Conservation (phyloP, 2,113 vertebrate species). For the Baryphthengus martii region DNA sequence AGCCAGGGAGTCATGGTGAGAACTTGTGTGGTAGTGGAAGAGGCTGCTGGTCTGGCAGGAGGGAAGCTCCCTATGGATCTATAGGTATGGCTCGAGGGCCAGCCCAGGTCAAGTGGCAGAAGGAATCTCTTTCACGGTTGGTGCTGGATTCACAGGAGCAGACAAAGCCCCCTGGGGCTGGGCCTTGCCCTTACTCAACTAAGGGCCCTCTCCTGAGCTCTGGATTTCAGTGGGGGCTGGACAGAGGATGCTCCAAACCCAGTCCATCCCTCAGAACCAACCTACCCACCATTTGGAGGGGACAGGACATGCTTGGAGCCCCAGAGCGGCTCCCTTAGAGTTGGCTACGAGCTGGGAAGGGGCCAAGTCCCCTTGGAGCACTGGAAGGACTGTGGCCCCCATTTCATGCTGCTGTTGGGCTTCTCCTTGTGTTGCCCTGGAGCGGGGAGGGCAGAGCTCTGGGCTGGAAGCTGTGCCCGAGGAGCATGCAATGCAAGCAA, state of each 20-base stretch:
- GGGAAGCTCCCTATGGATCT: accelerated
- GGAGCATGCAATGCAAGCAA: neutral
- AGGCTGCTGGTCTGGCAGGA: neutral
- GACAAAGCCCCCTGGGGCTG: neutral
- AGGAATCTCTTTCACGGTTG: neutral
- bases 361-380: accelerated
- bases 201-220: neutral
- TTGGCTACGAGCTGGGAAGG: neutral
- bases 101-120: neutral
- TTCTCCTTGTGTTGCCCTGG: accelerated
- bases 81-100: neutral
- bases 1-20: neutral
- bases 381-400: neutral
- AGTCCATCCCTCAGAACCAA: neutral
- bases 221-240: neutral
- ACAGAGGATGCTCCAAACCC: neutral
- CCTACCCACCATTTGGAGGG: accelerated
- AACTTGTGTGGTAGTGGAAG: neutral
- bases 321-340: neutral
- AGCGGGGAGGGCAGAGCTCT: neutral
- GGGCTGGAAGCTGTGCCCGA: neutral
- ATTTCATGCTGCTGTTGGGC: neutral
- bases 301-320: neutral
- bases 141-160: neutral
- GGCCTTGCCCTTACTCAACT: neutral